Conservation (phyloP, 2,888 invertebrate species). For the Dolichomitus sp. region DNA sequence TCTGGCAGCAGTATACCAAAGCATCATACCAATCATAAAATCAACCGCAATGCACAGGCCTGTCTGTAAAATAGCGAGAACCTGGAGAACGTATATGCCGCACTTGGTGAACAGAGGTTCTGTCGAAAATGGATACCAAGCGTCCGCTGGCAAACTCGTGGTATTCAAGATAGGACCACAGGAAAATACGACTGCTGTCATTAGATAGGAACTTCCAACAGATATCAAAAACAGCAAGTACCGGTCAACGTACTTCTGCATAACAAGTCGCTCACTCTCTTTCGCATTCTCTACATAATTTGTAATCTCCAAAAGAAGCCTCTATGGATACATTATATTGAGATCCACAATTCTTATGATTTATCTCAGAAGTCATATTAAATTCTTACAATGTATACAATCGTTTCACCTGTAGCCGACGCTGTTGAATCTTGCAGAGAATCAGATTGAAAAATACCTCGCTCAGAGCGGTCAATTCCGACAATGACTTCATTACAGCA, state of each 20-base stretch:
- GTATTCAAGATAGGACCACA: slow-evolving; percentile 74
- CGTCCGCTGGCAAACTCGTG: slow-evolving; percentile 75
- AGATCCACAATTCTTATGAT: not conserved
- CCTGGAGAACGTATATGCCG: slow-evolving; percentile 74
- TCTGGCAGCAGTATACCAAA: slow-evolving; percentile 75
- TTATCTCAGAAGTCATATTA: not conserved
- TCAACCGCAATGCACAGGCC: slow-evolving; percentile 72
- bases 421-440: slow-evolving; percentile 70
- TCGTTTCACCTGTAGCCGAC: slow-evolving; percentile 72
- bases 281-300: slow-evolving; percentile 66
- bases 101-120: slow-evolving; percentile 60
- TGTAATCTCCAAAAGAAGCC: slow-evolving; percentile 71
- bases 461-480: slow-evolving; percentile 74
- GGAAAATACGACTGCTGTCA: slow-evolving; percentile 70
- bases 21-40: slow-evolving; percentile 73
- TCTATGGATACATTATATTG: slow-evolving; percentile 57
- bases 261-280: slow-evolving; percentile 60
- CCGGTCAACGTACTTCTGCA: slow-evolving; percentile 75
- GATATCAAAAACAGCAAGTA: slow-evolving; percentile 72
- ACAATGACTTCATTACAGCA: slow-evolving; percentile 73
- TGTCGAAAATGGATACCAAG: slow-evolving; percentile 78
- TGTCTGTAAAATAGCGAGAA: slow-evolving; percentile 73
- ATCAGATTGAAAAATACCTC: slow-evolving; percentile 76
- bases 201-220: slow-evolving; percentile 71
- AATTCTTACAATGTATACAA: not conserved